These are phyloP conservation scores for Erpobdella octoculata DNA, from an alignment of 2,888 invertebrate species.

Conservation along the genomic window DNA sequence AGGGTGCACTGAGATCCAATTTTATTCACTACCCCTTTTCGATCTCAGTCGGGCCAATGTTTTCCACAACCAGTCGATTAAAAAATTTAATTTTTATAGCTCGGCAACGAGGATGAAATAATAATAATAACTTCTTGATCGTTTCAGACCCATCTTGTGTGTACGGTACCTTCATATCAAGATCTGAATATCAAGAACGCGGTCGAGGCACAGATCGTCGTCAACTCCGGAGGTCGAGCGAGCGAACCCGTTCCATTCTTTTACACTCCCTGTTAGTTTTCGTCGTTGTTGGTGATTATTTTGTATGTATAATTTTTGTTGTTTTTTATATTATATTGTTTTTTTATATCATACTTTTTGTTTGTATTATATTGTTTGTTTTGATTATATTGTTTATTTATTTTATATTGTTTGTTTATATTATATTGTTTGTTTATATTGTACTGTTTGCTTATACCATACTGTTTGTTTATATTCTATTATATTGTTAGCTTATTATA, in stretches of 20 bases:
- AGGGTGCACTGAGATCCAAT: too few species aligned
- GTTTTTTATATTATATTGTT: neutral
- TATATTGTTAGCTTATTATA: too few species aligned
- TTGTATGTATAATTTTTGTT: neutral
- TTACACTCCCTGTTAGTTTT: conserved; percentile 49
- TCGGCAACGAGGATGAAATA: neutral
- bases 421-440: too few species aligned
- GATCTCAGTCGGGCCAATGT: too few species aligned
- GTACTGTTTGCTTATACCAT: too few species aligned
- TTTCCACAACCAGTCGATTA: too few species aligned
- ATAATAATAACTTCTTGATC: neutral
- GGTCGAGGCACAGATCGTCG: conserved; percentile 47
- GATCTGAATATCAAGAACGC: conserved; percentile 40
- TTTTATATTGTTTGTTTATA: neutral
- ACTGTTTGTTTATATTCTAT: too few species aligned
- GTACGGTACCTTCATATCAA: conserved; percentile 50
- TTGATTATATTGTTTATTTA: neutral
- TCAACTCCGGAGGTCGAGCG: conserved; percentile 49
- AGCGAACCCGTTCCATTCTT: conserved; percentile 51
- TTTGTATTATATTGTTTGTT: neutral
- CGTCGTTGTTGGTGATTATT: too few species aligned
- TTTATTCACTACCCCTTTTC: too few species aligned
- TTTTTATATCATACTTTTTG: neutral
- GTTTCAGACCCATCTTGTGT: conserved; percentile 53
- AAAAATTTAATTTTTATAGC: too few species aligned